A percentile compares a stretch with the other conserved stretches of the same genome.
Conservation (phyloP, 1,140 invertebrate genomes). For the Pristionchus pacificus region DNA sequence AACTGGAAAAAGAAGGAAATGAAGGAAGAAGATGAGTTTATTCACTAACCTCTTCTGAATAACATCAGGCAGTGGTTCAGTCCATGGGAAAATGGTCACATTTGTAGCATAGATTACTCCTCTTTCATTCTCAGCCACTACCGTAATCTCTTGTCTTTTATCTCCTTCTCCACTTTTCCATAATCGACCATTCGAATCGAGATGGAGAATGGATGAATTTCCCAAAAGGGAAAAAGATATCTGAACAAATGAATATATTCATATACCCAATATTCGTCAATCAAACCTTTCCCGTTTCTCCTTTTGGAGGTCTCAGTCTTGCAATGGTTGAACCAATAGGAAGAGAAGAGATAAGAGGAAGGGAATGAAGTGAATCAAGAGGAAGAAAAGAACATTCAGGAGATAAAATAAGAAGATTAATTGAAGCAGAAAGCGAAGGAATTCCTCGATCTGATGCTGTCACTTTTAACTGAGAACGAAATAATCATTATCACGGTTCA, state of each 20-base stretch:
- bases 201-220: no score
- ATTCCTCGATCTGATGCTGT: not conserved
- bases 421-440: not conserved
- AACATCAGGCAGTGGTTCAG: not conserved
- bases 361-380: not conserved
- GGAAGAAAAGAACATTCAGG: not conserved
- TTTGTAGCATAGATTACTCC: not conserved
- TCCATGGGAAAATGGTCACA: not conserved
- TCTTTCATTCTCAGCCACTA: not conserved
- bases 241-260: no score
- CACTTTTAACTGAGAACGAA: no score
- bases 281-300: not conserved
- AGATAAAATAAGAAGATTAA: not conserved
- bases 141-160: not conserved
- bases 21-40: not conserved
- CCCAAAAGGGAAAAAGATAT: no score
- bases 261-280: no score
- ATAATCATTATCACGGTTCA: not conserved
- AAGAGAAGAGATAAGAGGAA: not conserved
- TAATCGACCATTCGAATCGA: no score
- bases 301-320: not conserved
- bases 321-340: not conserved
- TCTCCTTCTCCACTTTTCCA: no score
- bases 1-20: not conserved
- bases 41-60: not conserved